Conservation (phyloP, 2,113 vertebrate species). For the Corynorhinus townsendii region DNA sequence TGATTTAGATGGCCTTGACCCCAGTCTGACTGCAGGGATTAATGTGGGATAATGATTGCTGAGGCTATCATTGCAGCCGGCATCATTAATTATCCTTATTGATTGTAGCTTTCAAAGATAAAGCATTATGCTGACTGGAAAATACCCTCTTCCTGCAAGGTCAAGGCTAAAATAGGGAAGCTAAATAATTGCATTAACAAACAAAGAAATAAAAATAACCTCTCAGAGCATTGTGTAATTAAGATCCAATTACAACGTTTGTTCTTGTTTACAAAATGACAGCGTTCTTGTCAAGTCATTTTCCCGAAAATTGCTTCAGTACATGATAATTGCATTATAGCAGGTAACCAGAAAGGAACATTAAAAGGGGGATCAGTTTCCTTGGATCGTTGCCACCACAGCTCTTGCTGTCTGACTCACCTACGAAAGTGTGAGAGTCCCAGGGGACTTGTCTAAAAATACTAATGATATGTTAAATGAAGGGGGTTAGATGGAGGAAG, state of each 20-base stretch:
- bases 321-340: constrained; percentile 75
- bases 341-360: constrained; percentile 70
- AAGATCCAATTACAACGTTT: constrained; percentile 84
- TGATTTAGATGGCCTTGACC: constrained; percentile 98
- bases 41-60: constrained; percentile 99
- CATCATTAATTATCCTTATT: constrained; percentile 99
- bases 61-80: constrained; percentile 99
- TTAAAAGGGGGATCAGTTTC: constrained; percentile 60
- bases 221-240: constrained; percentile 83
- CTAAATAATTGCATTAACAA: constrained; percentile 91
- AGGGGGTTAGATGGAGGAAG: constrained; percentile 73
- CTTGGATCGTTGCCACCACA: constrained; percentile 43
- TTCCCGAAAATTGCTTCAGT: constrained; percentile 75
- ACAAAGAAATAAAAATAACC: constrained; percentile 90
- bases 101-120: constrained; percentile 99
- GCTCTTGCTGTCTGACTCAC: constrained; percentile 68
- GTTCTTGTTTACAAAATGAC: constrained; percentile 76
- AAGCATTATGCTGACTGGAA: constrained; percentile 99
- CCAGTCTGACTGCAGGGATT: constrained; percentile 96
- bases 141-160: constrained; percentile 97
- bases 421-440: constrained; percentile 55
- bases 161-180: constrained; percentile 94
- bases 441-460: constrained; percentile 70
- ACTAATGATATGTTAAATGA: constrained; percentile 74
- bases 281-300: constrained; percentile 76